phyloP scores from a whole-genome alignment of 2,888 invertebrate genomes.

The Argyra leucocephala region DNA sequence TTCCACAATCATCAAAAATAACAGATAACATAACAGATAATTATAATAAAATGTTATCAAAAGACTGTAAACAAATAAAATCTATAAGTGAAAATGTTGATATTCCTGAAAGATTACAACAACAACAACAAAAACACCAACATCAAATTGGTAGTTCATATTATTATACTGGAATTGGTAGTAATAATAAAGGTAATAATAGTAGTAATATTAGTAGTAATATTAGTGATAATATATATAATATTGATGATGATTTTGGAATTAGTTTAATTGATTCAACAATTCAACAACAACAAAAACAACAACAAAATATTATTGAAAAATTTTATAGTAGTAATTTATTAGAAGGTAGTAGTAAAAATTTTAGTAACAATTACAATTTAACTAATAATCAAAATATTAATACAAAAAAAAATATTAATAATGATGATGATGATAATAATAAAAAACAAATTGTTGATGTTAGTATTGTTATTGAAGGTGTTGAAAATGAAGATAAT shows the following conservation, averaged over 20 bases:
- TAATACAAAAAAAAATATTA: not conserved
- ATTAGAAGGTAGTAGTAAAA: not conserved
- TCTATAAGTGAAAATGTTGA: not conserved
- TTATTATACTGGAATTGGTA: not conserved
- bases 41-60: not conserved
- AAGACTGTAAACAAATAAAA: not conserved
- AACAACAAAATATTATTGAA: not conserved
- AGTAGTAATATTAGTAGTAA: not conserved
- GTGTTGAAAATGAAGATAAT: not conserved
- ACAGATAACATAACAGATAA: not conserved
- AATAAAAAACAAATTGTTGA: conserved; percentile 6
- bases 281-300: not conserved
- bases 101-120: not conserved
- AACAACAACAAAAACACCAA: too few relatives aligned
- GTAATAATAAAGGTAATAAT: not conserved
- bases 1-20: not conserved
- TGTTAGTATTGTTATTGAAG: conserved; percentile 4
- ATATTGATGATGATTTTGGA: not conserved
- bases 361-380: not conserved
- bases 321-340: not conserved
- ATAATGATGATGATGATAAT: not conserved
- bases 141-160: not conserved
- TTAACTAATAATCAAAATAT: not conserved
- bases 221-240: not conserved
- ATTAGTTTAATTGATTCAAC: not conserved